These are phyloP conservation scores for Drosophila dunni DNA, from an alignment of 1,140 invertebrate species.

Conservation along the genomic window DNA sequence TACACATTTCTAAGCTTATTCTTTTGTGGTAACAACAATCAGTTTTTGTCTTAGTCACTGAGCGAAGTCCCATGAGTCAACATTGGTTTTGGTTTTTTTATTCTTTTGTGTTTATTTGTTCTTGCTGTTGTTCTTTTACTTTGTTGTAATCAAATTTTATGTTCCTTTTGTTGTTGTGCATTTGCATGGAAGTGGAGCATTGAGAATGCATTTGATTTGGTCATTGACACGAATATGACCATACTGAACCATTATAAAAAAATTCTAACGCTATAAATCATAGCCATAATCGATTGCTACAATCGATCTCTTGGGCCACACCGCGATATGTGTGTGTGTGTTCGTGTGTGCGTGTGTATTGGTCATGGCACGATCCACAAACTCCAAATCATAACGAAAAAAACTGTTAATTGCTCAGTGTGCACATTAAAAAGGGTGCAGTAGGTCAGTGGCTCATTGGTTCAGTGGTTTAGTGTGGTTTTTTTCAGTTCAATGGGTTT, in stretches of 20 bases:
- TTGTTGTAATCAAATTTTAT: conserved; percentile 62
- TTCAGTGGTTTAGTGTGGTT: neutral
- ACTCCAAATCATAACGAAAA: neutral
- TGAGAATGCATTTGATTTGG: conserved; percentile 62
- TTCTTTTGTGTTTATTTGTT: neutral
- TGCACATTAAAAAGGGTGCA: conserved; percentile 65
- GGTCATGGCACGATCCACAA: conserved; percentile 62
- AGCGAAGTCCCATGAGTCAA: conserved; percentile 37
- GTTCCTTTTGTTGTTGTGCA: conserved; percentile 44
- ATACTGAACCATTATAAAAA: conserved; percentile 60
- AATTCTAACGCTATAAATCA: conserved; percentile 74
- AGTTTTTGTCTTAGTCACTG: conserved; percentile 39
- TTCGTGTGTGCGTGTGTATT: neutral
- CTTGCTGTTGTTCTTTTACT: conserved; percentile 15
- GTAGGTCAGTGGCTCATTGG: conserved; percentile 50
- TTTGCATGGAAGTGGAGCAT: conserved; percentile 53
- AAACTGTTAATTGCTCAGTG: conserved; percentile 65
- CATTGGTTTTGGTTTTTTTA: conserved; percentile 20
- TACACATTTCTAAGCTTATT: conserved; percentile 1
- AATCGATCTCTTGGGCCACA: conserved; percentile 63
- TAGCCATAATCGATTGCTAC: conserved; percentile 68
- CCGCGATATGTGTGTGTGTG: neutral
- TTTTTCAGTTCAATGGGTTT: conserved; percentile 15
- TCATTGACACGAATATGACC: conserved; percentile 69
- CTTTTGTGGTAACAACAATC: conserved; percentile 19